Conservation (phyloP, 2,113 vertebrate species). For the Pollachius pollachius region DNA sequence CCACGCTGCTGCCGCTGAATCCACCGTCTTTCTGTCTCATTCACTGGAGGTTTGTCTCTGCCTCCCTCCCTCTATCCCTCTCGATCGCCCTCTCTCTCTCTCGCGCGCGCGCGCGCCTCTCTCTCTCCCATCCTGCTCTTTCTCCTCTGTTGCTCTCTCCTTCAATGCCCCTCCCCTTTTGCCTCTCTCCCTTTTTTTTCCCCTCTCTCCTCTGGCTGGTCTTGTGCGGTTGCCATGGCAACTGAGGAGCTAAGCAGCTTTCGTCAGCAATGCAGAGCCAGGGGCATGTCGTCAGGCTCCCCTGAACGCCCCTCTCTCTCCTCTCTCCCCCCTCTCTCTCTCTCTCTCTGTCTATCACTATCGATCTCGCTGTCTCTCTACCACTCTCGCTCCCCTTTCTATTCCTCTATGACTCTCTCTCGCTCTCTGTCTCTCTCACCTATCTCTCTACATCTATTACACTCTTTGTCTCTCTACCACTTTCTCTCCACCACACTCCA, state of each 20-base stretch:
- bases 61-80: constrained; percentile 55
- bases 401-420: constrained; percentile 5
- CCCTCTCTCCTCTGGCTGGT: constrained; percentile 76
- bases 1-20: constrained; percentile 35
- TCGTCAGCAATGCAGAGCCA: constrained; percentile 86
- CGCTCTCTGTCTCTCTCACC: constrained; percentile 4
- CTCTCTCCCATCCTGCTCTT: constrained; percentile 74
- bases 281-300: constrained; percentile 75
- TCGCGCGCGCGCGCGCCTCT: constrained; percentile 15
- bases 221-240: constrained; percentile 86
- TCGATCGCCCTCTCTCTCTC: neutral
- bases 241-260: constrained; percentile 85
- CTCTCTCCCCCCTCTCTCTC: constrained; percentile 36
- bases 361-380: too few relatives aligned
- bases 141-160: constrained; percentile 78
- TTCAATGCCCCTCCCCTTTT: constrained; percentile 80
- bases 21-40: constrained; percentile 7
- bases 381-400: constrained; percentile 27
- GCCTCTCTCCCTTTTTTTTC: constrained; percentile 71
- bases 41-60: constrained; percentile 69
- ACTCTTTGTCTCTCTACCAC: constrained; percentile 9
- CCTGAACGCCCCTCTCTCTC: constrained; percentile 55
- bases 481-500: too few relatives aligned
- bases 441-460: constrained; percentile 37
- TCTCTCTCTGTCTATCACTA: constrained; percentile 20